Conservation (phyloP, 2,888 invertebrate species). For the Macropis europaea region DNA sequence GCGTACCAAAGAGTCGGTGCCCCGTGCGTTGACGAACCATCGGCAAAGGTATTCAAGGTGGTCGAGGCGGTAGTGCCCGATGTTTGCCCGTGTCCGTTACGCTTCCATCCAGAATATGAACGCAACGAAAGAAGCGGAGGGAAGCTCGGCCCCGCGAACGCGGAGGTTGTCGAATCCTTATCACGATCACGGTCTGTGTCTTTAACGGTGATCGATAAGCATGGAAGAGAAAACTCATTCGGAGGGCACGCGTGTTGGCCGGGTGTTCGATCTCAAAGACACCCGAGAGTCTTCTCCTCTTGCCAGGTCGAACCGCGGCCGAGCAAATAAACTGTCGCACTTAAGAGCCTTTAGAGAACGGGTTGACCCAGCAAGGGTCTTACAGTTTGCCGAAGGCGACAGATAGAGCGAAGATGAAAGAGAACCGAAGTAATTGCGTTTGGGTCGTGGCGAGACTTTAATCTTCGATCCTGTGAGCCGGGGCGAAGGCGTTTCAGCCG, state of each 20-base stretch:
- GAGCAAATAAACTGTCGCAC: conserved; percentile 64
- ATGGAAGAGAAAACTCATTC: conserved; percentile 25
- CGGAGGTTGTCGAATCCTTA: neutral
- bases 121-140: too few relatives aligned
- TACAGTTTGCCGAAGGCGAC: conserved; percentile 61
- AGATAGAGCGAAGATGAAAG: conserved; percentile 69
- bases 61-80: too few relatives aligned
- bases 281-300: conserved; percentile 14
- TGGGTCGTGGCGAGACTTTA: conserved; percentile 63
- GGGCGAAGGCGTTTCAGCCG: neutral
- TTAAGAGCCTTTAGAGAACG: conserved; percentile 55
- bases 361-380: conserved; percentile 53
- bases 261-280: conserved; percentile 32
- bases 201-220: neutral
- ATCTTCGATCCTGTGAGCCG: conserved; percentile 63
- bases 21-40: too few relatives aligned
- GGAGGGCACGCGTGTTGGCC: conserved; percentile 7
- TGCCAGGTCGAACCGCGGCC: conserved; percentile 23
- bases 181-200: too few relatives aligned
- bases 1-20: too few relatives aligned
- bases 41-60: too few relatives aligned
- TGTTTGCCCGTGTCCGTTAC: too few relatives aligned
- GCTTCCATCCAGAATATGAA: too few relatives aligned
- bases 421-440: conserved; percentile 68
- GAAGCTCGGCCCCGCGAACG: too few relatives aligned